Conservation (phyloP, 2,797 vertebrate genomes). For the Intellagama lesueurii region DNA sequence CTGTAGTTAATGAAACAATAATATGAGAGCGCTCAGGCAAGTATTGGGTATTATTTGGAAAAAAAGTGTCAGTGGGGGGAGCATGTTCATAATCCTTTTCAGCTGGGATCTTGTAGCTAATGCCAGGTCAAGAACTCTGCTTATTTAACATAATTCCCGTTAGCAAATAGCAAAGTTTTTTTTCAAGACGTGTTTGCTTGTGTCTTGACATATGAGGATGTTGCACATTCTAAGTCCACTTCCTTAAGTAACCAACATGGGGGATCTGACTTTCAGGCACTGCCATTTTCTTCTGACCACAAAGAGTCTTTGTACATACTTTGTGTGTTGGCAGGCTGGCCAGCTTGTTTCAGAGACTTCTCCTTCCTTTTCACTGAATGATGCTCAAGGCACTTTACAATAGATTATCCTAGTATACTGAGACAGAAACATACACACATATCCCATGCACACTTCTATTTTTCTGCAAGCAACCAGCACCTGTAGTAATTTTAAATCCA, state of each 20-base stretch:
- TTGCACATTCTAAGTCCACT: neutral
- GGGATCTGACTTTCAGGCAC: neutral
- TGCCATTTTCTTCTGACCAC: neutral
- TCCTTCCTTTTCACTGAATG: neutral
- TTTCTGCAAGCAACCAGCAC: neutral
- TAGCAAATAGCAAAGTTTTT: neutral
- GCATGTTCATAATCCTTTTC: neutral
- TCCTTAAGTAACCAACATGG: neutral
- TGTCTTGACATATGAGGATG: neutral
- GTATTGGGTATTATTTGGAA: neutral
- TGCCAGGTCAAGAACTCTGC: neutral
- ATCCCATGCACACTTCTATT: neutral
- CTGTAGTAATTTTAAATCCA: neutral
- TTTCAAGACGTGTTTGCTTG: neutral
- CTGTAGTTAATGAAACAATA: conserved; percentile 70
- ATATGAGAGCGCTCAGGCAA: conserved; percentile 51
- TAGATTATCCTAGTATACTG: neutral
- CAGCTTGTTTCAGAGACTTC: neutral
- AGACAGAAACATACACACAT: neutral
- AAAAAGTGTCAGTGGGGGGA: neutral
- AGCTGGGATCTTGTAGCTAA: neutral
- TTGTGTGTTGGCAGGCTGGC: neutral
- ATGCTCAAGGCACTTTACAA: neutral
- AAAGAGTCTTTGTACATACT: neutral
- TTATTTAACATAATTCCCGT: conserved; percentile 15